These are phyloP conservation scores for Adelges cooleyi DNA, from an alignment of 1,140 invertebrate genomes.

Conservation along the genomic window DNA sequence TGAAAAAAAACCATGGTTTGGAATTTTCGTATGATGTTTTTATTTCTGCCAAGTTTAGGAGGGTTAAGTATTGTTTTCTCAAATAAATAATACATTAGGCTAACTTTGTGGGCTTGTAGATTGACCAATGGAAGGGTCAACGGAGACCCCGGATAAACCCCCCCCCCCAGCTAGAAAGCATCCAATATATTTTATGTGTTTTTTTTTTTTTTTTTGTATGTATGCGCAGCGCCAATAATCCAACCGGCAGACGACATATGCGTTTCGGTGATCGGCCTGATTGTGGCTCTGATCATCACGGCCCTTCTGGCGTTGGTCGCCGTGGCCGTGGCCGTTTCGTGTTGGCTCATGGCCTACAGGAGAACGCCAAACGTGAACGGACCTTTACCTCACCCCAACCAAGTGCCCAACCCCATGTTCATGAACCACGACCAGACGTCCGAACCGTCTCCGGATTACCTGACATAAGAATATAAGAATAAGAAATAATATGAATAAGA, in stretches of 20 bases:
- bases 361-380: conserved; percentile 71
- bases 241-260: conserved; percentile 66
- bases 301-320: conserved; percentile 81
- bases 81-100: too few species aligned
- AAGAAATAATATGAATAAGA: neutral
- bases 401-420: conserved; percentile 89
- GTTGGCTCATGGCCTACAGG: conserved; percentile 87
- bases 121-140: too few species aligned
- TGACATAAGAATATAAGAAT: conserved; percentile 39
- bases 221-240: conserved; percentile 24
- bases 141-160: too few species aligned
- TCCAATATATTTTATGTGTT: too few species aligned
- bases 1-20: too few species aligned
- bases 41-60: too few species aligned
- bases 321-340: conserved; percentile 84
- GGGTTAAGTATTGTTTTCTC: too few species aligned
- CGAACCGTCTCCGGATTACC: conserved; percentile 70
- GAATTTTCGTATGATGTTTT: too few species aligned
- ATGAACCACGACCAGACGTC: conserved; percentile 68
- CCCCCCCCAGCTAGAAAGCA: too few species aligned
- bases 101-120: too few species aligned
- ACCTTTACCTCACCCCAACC: conserved; percentile 82
- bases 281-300: conserved; percentile 82
- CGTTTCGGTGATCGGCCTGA: conserved; percentile 82
- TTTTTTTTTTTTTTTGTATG: neutral